A percentile compares a stretch with the other conserved stretches of the same genome.
phyloP scores from a whole-genome alignment of 1,140 invertebrate species.

The Brachionus paranguensis region DNA sequence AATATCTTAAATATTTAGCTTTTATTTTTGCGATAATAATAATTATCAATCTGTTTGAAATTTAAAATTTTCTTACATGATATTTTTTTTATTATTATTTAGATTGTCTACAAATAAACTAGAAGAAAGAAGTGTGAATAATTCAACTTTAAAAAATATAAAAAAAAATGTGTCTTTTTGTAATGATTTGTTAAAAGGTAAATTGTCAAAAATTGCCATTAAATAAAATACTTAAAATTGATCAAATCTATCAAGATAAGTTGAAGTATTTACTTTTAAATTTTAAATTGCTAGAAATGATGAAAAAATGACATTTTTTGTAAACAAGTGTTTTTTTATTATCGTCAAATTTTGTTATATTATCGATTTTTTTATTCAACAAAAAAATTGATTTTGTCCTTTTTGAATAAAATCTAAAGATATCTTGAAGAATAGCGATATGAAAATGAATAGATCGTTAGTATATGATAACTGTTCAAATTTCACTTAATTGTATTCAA shows the following conservation, averaged over 20 bases:
- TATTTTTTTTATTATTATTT: no score
- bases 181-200: neutral
- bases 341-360: neutral
- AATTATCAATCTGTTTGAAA: no score
- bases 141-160: neutral
- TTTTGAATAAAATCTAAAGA: neutral
- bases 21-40: no score
- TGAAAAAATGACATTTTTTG: neutral
- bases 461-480: neutral
- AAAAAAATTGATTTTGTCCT: neutral
- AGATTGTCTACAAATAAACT: no score
- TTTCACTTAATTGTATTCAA: neutral
- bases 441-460: neutral
- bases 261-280: neutral
- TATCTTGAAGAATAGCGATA: neutral
- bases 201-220: no score
- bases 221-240: neutral
- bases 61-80: no score
- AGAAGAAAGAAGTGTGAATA: no score
- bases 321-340: neutral
- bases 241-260: neutral
- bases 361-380: neutral
- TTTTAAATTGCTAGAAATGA: neutral
- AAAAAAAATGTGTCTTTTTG: neutral
- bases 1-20: neutral